These are phyloP conservation scores for Tychaedon coryphoeus DNA, from an alignment of 2,113 vertebrate genomes.

Conservation along the genomic window DNA sequence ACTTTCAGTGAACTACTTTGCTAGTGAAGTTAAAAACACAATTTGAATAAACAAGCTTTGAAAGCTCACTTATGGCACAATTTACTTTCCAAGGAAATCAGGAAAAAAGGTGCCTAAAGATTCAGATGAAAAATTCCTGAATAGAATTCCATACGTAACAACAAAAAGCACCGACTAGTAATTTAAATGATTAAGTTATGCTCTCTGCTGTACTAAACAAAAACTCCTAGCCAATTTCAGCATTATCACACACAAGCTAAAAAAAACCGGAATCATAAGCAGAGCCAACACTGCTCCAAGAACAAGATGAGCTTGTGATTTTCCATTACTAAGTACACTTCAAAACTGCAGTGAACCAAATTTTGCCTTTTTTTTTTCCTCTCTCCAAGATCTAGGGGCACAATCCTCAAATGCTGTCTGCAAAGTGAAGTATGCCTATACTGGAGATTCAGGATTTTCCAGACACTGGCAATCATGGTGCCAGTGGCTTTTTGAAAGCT, in stretches of 20 bases:
- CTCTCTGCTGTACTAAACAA: background rate
- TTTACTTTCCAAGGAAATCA: background rate
- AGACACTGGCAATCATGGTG: background rate
- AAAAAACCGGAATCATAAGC: background rate
- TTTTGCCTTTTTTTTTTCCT: background rate
- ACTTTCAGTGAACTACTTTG: background rate
- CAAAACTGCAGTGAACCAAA: background rate
- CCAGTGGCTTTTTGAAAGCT: background rate
- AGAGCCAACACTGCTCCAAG: background rate
- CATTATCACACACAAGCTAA: background rate
- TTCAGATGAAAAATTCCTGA: background rate
- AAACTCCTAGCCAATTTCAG: background rate
- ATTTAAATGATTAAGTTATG: background rate
- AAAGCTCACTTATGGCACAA: background rate
- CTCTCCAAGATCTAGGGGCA: background rate
- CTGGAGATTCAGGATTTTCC: background rate
- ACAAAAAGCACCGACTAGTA: background rate
- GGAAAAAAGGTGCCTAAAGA: background rate
- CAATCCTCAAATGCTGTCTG: background rate
- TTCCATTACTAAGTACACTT: background rate
- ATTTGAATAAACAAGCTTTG: background rate
- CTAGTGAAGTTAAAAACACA: background rate
- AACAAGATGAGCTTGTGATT: background rate
- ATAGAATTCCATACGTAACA: background rate
- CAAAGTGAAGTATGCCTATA: background rate